Evolutionary conservation across 2,888 invertebrate genomes (phyloP).

Genomic region (Trimorus sp.): DNA sequence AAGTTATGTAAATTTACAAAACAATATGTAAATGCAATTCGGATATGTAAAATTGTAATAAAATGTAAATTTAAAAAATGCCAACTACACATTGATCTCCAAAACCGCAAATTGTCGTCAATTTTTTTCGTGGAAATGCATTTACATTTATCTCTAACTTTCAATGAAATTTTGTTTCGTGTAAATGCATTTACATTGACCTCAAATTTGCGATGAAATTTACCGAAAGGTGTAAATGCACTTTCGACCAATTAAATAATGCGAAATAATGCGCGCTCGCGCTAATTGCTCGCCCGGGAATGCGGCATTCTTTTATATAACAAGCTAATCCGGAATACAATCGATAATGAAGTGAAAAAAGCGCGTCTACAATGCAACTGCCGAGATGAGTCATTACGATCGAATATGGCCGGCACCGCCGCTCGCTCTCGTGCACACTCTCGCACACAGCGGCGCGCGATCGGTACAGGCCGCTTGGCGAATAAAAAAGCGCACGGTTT

Average conservation of each 20-base stretch:
- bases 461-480: neutral
- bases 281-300: slow-evolving; percentile 1
- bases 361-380: slow-evolving; percentile 27
- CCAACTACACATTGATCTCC: no score
- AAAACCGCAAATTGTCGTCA: no score
- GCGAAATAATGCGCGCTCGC: neutral
- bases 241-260: slow-evolving; percentile 6
- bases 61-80: no score
- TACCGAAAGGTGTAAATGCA: neutral
- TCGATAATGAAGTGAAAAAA: slow-evolving; percentile 38
- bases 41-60: no score
- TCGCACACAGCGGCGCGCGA: slow-evolving; percentile 45
- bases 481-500: slow-evolving; percentile 65
- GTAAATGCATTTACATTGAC: no score
- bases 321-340: slow-evolving; percentile 39
- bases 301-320: slow-evolving; percentile 28
- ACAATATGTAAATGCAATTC: no score
- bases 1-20: no score
- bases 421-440: slow-evolving; percentile 17
- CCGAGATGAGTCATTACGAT: slow-evolving; percentile 53
- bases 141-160: no score
- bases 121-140: no score
- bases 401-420: slow-evolving; percentile 43
- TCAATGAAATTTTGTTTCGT: no score
- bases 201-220: no score